Evolutionary conservation across 2,797 vertebrate species (phyloP).

Genomic region (Sebastes cheni): DNA sequence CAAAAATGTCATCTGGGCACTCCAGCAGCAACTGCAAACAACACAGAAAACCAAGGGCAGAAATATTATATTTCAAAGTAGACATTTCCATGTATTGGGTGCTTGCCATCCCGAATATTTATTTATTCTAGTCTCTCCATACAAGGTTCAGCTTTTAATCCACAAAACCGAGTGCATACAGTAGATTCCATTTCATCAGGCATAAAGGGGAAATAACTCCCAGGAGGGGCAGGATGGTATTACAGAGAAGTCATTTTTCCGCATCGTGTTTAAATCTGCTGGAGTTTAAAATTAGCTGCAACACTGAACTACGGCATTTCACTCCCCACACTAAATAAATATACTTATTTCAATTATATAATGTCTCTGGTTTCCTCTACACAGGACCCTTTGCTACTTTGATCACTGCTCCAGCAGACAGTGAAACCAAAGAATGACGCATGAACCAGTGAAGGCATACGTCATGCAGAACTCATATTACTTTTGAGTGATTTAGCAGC

Average conservation of each 20-base stretch:
- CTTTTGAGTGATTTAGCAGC: conserved; percentile 47
- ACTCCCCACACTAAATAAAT: neutral
- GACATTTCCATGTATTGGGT: conserved; percentile 29
- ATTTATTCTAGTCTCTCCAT: conserved; percentile 41
- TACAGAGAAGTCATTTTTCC: conserved; percentile 25
- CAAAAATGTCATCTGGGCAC: conserved; percentile 88
- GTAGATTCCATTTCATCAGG: conserved; percentile 28
- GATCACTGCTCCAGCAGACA: conserved; percentile 5
- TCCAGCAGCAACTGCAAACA: conserved; percentile 89
- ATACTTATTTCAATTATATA: conserved; percentile 3
- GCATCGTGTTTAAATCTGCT: conserved; percentile 15
- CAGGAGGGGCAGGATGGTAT: neutral
- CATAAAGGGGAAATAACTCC: neutral
- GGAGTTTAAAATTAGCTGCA: conserved; percentile 19
- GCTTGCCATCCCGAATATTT: conserved; percentile 30
- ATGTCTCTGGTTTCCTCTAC: conserved; percentile 7
- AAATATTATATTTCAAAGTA: conserved; percentile 58
- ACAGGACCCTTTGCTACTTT: neutral
- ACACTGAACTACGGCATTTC: neutral
- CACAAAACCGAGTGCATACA: conserved; percentile 29
- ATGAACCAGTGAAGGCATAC: conserved; percentile 6
- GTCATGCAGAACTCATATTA: conserved; percentile 58
- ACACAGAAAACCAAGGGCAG: conserved; percentile 50
- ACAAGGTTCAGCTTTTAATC: conserved; percentile 44
- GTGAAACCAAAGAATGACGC: conserved; percentile 44